These are phyloP conservation scores for Zootermopsis nevadensis DNA, from an alignment of 2,888 invertebrate genomes.

Conservation along the genomic window DNA sequence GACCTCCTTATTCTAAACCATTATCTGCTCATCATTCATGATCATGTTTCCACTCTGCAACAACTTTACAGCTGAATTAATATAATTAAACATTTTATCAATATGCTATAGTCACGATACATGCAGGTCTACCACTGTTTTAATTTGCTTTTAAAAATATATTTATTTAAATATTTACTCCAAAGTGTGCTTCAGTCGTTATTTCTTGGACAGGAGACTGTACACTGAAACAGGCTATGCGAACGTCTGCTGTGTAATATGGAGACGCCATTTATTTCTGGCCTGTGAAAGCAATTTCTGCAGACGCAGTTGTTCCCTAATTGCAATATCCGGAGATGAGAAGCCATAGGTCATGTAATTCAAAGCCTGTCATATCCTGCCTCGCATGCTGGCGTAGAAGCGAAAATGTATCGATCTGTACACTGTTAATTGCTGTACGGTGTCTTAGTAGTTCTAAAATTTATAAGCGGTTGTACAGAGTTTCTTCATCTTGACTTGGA, in stretches of 20 bases:
- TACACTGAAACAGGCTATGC: neutral
- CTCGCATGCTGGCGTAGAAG: neutral
- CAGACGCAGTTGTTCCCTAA: neutral
- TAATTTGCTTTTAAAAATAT: too few relatives aligned
- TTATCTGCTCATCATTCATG: too few relatives aligned
- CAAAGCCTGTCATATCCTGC: conserved; percentile 1
- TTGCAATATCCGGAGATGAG: conserved; percentile 13
- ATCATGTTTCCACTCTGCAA: too few relatives aligned
- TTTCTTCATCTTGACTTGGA: neutral
- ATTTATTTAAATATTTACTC: too few relatives aligned
- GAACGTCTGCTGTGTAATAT: neutral
- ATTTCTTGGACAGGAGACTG: neutral
- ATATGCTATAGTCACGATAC: too few relatives aligned
- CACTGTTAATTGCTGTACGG: neutral
- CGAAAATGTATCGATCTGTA: neutral
- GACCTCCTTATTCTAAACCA: too few relatives aligned
- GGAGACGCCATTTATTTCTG: conserved; percentile 21
- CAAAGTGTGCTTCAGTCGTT: too few relatives aligned
- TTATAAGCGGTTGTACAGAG: neutral
- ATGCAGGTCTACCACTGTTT: too few relatives aligned
- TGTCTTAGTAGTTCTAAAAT: neutral
- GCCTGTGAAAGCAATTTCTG: conserved; percentile 17
- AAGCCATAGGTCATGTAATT: conserved; percentile 13
- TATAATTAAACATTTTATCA: too few relatives aligned
- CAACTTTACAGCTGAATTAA: too few relatives aligned